phyloP scores from a whole-genome alignment of 2,797 vertebrate genomes.

The Vultur gryphus region DNA sequence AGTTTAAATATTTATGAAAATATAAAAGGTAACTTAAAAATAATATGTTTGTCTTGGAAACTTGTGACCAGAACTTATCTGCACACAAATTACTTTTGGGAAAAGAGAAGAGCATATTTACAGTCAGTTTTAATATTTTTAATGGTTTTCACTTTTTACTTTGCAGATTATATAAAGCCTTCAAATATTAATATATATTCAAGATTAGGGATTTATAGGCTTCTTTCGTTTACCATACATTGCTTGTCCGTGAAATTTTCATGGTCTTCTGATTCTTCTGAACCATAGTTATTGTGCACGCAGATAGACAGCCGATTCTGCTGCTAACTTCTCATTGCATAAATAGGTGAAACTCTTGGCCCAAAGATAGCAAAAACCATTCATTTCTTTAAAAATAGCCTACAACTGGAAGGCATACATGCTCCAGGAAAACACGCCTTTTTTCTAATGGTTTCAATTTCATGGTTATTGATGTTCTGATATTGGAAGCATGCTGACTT shows the following conservation, averaged over 20 bases:
- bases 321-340: neutral
- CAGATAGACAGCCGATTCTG: neutral
- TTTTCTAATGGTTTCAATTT: neutral
- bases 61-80: constrained; percentile 29
- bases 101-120: constrained; percentile 28
- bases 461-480: neutral
- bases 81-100: constrained; percentile 50
- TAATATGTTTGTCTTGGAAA: constrained; percentile 60
- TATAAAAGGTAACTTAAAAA: constrained; percentile 51
- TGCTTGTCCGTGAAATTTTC: constrained; percentile 40
- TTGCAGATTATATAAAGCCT: constrained; percentile 52
- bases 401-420: neutral
- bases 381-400: neutral
- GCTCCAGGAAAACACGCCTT: neutral
- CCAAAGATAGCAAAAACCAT: neutral
- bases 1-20: constrained; percentile 48
- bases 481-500: neutral
- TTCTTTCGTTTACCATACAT: constrained; percentile 11
- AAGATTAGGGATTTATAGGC: constrained; percentile 48
- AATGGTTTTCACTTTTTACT: constrained; percentile 63
- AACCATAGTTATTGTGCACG: constrained; percentile 24
- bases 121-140: constrained; percentile 68
- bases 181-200: constrained; percentile 61
- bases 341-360: neutral
- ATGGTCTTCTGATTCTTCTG: constrained; percentile 42